Evolutionary conservation across 2,113 vertebrate species (phyloP), one percentile per base, ranked within the genome.

Genomic region (Osmerus mordax): DNA sequence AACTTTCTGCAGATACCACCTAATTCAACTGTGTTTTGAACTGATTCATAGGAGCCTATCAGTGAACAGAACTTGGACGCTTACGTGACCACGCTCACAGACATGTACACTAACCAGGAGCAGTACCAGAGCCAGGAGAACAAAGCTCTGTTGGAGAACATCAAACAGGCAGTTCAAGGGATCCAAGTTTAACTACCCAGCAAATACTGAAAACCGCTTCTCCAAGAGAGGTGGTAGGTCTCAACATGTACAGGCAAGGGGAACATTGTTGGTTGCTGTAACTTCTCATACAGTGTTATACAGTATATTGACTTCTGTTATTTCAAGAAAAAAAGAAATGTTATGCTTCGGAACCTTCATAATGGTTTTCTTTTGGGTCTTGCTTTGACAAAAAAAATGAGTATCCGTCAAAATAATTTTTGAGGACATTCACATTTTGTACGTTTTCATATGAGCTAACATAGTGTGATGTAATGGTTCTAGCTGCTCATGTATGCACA

Each of bases 51-150:
- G 97, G 97, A 98, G 91, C 95, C 96, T 84, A 96, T 98, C 87
- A 98, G 94, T 81, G 97, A 98, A 91, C 96, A 98, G 93, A 99
- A 98, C 94, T 99, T 99, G 92, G 97, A 99, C 81, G 95, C 96
- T 81, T 99, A 99, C 74, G 97, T 99, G 92, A 99, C 95, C 87
- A 98, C 97, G 84, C 92, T 99, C 88, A 97, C 97, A 89, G 97
- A 99, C 86, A 99, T 99, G 94, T 99, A 99, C 91, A 92, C 95
- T 81, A 97, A 95, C 93, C 96, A 98, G 90, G 97, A 99, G 78
- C 96, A 95, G 92, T 99, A 97, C 93, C 97, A 99, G 94, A 97
- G 94, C 88, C 95, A 95, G 61, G 97, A 99, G 92, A 99, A 98
- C 94, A 99, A 99, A 93, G 95, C 93, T 85, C 93, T 99, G 89